Evolutionary conservation across 2,797 vertebrate genomes (phyloP), one percentile per base, ranked within the genome.

Genomic region (Gymnoscopelus braueri): DNA sequence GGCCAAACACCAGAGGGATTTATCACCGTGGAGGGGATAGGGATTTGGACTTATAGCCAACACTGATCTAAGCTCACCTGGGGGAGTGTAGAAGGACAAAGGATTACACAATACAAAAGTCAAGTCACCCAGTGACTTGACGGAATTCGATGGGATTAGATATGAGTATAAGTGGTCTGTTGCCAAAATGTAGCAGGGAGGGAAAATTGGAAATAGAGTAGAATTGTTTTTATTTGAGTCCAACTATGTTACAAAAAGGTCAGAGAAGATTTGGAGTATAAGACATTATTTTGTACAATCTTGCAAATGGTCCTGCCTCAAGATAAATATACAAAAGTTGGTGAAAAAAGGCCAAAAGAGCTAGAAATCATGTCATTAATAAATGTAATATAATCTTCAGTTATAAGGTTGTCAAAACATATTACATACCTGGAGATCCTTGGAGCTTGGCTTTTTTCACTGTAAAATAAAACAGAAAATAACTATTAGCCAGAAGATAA

Each of bases 391-490:
- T 11, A 58, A 48, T 26, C 14, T 19, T 50, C 15, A 14, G 35
- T 10, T 24, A n/a, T 48, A 6, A 60, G 14, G 26, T 13, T 47
- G 12, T 61, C 10, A n/a, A 48, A 3, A 15, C 15, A 15, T 39
- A 26, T 50, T 3, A 68, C 92, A 92, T 80, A 94, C 94, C 93
- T 74, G 79, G 67, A 69, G 85, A 64, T 69, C 94, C 92, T 50
- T 91, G 89, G 26, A 95, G 91, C 60, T 93, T 94, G 80, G 94
- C 94, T 84, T 94, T 95, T 88, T 95, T 95, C 58, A 95, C 94
- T 95, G 86, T 1, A 88, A 86, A 64, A 80, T 13, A 81, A 84
- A 58, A 72, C 0, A 60, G 3, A 73, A 63, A 75, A 15, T 65
- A 29, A 29, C 1, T 0, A 63, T 83, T 69, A 81, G 26, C 3